Evolutionary conservation across 2,113 vertebrate genomes (phyloP).

Genomic region (Malurus elegans): DNA sequence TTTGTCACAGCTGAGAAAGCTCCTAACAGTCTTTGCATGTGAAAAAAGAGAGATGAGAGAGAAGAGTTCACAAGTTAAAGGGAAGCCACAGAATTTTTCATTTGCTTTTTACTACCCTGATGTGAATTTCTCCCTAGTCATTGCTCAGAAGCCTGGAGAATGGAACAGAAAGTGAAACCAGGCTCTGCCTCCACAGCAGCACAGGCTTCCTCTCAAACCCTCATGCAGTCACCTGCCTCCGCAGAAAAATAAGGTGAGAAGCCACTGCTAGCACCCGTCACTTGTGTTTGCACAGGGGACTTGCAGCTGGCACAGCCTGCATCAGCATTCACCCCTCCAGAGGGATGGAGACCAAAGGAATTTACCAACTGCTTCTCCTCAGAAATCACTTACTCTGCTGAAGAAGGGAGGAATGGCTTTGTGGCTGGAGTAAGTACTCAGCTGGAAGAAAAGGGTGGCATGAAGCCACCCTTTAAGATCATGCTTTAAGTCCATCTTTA

Average conservation of each 20-base stretch:
- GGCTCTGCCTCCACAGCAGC: neutral
- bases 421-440: neutral
- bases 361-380: neutral
- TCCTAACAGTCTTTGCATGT: neutral
- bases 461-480: neutral
- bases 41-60: neutral
- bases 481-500: neutral
- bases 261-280: neutral
- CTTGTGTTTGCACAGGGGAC: neutral
- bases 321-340: neutral
- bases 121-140: neutral
- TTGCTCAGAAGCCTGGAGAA: neutral
- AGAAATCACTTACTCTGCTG: neutral
- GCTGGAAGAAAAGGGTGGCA: neutral
- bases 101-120: neutral
- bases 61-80: neutral
- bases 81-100: neutral
- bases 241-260: neutral
- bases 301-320: neutral
- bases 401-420: neutral
- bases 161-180: neutral
- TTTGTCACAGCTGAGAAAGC: neutral
- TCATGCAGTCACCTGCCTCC: neutral
- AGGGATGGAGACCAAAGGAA: neutral
- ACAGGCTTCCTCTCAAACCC: neutral